Base-by-base conservation (phyloP, 2,888 invertebrate species). In the Caenorhabditis angaria region DNA sequence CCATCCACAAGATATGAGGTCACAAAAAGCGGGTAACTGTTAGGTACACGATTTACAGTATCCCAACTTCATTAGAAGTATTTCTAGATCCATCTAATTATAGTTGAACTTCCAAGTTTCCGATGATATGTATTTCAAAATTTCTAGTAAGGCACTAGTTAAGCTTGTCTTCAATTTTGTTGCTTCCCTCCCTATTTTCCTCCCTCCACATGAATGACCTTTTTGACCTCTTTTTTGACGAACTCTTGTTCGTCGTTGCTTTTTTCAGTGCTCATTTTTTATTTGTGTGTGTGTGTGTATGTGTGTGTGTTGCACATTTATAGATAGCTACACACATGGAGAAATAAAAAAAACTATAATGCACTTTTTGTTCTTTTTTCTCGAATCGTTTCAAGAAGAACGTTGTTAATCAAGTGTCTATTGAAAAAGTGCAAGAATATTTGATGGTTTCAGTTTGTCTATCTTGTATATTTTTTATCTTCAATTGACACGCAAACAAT, bases 181-280 rank as follows among this genome's bases (percentile, higher is more conserved):
- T 12, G 10, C 18, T 12, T 18, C 18, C 18, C 41, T 18, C 41
- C 18, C 41, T 18, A 41, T 12, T 41, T 41, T 12, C 41, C 18
- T 41, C 41, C 41, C 41, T 41, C 41, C 41, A 41, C 41, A 41
- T 41, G 41, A 41, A 54, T 54, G 54, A 54, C 24, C 27, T 54
- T 54, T 54, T 54, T 54, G 54, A 54, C 54, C 54, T 41, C 41
- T 54, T 54, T 54, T 54, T 54, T 54, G 54, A 54, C 54, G 27
- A 54, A 54, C 54, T 27, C 18, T 24, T 54, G 54, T 27, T 54
- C 54, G 54, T 27, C 24, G 18, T 54, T 27, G 18, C 24, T 54
- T 27, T 54, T 54, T 41, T 41, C n/a, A n/a, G 41, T 41, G 41
- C 41, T 41, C 41, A 41, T 41, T 41, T 41, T 41, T 41, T 41